Percentiles rank a stretch among this genome's conserved stretches.
Conservation (phyloP, 1,140 invertebrate species). For the Zaprionus nigranus region DNA sequence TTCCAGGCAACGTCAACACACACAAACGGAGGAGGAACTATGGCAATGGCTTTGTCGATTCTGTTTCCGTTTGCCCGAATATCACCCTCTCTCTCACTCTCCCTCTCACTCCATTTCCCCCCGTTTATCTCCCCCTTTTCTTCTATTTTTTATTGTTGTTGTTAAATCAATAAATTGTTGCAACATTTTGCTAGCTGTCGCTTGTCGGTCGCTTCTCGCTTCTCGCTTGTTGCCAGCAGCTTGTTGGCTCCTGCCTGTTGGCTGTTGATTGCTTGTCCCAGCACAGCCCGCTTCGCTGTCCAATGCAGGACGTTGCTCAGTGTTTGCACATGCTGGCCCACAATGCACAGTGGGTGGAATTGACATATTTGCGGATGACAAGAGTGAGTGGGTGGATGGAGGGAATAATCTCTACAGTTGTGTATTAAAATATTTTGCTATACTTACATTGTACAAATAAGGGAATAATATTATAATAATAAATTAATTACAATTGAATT, state of each 20-base stretch:
- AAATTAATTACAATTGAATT: neutral
- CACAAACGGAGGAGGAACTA: conserved; percentile 20
- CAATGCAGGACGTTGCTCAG: conserved; percentile 23
- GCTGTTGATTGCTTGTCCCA: conserved; percentile 58
- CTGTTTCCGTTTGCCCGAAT: conserved; percentile 9
- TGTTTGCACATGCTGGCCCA: conserved; percentile 19
- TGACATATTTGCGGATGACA: neutral
- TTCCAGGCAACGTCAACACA: conserved; percentile 41
- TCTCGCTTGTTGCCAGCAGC: conserved; percentile 19
- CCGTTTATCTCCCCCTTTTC: neutral
- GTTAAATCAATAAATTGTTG: conserved; percentile 72
- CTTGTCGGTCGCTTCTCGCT: neutral
- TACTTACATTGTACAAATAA: too few species aligned
- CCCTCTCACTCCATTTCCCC: neutral
- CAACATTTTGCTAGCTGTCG: conserved; percentile 39
- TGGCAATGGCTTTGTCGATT: conserved; percentile 50
- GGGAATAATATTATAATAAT: too few species aligned
- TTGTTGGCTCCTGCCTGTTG: conserved; percentile 34
- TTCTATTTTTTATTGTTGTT: conserved; percentile 28
- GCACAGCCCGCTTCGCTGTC: conserved; percentile 21
- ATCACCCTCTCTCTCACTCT: neutral
- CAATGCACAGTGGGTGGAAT: conserved; percentile 5
- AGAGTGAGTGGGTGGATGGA: neutral
- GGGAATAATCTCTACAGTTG: too few species aligned
- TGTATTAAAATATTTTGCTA: too few species aligned